Evolutionary conservation across 1,140 invertebrate species (phyloP).

Genomic region (Temnothorax curvispinosus): DNA sequence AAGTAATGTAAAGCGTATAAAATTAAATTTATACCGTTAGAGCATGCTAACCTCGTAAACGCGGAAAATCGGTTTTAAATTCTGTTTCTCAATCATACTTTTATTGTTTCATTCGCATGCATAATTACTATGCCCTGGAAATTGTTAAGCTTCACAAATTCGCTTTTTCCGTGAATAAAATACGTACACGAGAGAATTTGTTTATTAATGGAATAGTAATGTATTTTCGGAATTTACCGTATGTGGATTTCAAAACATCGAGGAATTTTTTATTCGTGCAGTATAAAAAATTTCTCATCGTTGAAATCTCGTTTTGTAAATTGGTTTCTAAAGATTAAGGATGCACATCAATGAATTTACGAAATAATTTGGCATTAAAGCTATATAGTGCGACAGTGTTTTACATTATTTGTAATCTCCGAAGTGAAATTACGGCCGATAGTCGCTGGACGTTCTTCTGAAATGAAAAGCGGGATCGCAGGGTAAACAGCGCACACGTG

Average conservation of each 20-base stretch:
- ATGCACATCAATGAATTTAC: background rate
- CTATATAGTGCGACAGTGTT: background rate
- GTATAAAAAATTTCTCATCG: background rate
- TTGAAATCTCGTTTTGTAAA: background rate
- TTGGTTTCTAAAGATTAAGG: background rate
- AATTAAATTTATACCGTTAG: slow-evolving; percentile 38
- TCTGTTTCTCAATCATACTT: slow-evolving; percentile 32
- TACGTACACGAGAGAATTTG: background rate
- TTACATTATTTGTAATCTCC: slow-evolving; percentile 3
- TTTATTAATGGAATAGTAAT: slow-evolving; percentile 6
- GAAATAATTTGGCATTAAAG: background rate
- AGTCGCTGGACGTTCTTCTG: background rate
- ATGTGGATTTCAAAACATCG: background rate
- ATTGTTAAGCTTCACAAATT: slow-evolving; percentile 27
- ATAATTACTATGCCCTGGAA: slow-evolving; percentile 27
- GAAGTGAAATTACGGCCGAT: background rate
- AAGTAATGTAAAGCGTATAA: slow-evolving; percentile 15
- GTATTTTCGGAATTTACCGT: background rate
- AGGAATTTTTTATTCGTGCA: background rate
- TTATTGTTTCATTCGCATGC: slow-evolving; percentile 19
- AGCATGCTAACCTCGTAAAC: slow-evolving; percentile 4
- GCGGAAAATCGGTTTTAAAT: slow-evolving; percentile 23
- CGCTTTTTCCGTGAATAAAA: slow-evolving; percentile 14
- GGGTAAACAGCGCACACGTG: slow-evolving; percentile 31
- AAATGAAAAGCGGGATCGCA: slow-evolving; percentile 23